These are phyloP conservation scores for Cranoglanis bouderius DNA, from an alignment of 2,113 vertebrate species.

Conservation along the genomic window DNA sequence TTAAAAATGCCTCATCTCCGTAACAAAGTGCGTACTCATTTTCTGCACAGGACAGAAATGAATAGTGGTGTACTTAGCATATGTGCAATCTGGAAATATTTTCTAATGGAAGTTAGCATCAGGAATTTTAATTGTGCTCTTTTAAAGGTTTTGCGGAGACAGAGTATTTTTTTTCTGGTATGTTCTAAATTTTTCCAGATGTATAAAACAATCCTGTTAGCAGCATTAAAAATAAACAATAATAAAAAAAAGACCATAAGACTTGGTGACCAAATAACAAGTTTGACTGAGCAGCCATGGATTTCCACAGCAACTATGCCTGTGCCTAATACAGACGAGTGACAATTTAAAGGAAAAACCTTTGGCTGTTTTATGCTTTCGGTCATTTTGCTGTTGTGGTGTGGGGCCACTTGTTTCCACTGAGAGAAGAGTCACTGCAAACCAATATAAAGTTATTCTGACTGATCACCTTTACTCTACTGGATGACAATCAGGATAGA, in stretches of 20 bases:
- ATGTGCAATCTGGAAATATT: constrained; percentile 61
- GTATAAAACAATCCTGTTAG: constrained; percentile 32
- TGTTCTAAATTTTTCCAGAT: constrained; percentile 38
- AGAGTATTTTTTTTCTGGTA: constrained; percentile 43
- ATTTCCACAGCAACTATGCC: constrained; percentile 20
- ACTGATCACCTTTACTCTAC: background rate
- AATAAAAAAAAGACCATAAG: background rate
- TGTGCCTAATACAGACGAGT: constrained; percentile 19
- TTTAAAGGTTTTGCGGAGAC: constrained; percentile 37
- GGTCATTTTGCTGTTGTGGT: background rate
- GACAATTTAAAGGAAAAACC: background rate
- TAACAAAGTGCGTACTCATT: constrained; percentile 63
- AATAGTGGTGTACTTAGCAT: constrained; percentile 65
- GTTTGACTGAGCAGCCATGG: background rate
- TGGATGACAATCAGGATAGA: background rate
- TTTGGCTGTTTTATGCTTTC: background rate
- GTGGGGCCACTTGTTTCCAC: background rate
- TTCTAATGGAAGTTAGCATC: constrained; percentile 53
- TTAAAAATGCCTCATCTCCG: constrained; percentile 66
- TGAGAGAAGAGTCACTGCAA: background rate
- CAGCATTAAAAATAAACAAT: constrained; percentile 10
- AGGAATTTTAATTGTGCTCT: constrained; percentile 45
- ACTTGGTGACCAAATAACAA: background rate
- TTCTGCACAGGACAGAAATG: constrained; percentile 68
- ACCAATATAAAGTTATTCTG: background rate